Conservation (phyloP, 2,797 vertebrate species). For the Fistularia tabacaria region DNA sequence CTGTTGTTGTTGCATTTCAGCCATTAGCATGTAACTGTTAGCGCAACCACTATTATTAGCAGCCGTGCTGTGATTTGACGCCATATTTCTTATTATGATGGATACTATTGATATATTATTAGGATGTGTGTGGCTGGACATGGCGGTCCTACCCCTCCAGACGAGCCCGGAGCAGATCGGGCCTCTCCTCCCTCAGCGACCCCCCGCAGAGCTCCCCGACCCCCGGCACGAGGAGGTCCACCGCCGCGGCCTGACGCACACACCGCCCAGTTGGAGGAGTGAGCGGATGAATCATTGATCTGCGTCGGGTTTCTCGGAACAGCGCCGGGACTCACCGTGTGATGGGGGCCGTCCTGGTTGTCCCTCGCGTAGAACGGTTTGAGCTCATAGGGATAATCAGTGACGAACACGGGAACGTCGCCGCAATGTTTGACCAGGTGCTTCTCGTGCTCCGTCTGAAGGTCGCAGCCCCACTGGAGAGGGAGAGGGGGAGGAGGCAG, state of each 20-base stretch:
- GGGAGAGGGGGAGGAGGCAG: conserved; percentile 15
- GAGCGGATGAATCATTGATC: conserved; percentile 2
- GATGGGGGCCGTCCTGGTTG: conserved; percentile 82
- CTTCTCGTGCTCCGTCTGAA: conserved; percentile 93
- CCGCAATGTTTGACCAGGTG: conserved; percentile 91
- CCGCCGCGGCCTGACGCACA: conserved; percentile 83
- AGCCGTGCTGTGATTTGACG: no score
- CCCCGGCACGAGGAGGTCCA: conserved; percentile 92
- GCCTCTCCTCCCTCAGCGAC: conserved; percentile 90
- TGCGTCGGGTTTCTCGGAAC: background rate
- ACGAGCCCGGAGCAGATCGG: conserved; percentile 77
- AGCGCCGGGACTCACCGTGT: conserved; percentile 77
- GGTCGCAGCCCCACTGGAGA: conserved; percentile 90
- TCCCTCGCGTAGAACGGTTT: conserved; percentile 97
- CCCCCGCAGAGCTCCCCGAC: conserved; percentile 95
- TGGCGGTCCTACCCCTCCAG: conserved; percentile 77
- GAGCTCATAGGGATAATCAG: conserved; percentile 88
- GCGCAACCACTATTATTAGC: no score
- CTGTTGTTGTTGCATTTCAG: no score
- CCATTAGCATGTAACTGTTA: no score
- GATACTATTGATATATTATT: no score
- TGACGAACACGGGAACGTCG: conserved; percentile 86
- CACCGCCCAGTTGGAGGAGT: no score
- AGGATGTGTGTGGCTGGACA: no score
- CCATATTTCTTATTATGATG: no score